A percentile compares a stretch with the other conserved stretches of the same genome.
These are phyloP conservation scores for Acronicta alni DNA, from an alignment of 2,888 invertebrate genomes.

Conservation along the genomic window DNA sequence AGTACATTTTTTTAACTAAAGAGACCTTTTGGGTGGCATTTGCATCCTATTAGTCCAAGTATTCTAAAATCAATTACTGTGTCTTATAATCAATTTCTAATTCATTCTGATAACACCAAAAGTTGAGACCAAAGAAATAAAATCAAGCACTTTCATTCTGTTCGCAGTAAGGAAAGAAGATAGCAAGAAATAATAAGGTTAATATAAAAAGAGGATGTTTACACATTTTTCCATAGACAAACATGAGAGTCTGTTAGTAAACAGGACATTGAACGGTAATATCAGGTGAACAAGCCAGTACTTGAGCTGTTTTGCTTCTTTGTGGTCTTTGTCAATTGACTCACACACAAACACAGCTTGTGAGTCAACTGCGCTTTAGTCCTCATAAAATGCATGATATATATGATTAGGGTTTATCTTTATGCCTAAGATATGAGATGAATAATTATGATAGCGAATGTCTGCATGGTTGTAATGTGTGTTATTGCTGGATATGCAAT, in stretches of 20 bases:
- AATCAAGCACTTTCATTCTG: not conserved
- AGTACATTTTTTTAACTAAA: too few species aligned
- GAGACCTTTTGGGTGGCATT: too few species aligned
- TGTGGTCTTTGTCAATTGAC: constrained; percentile 27
- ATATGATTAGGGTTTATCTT: constrained; percentile 47
- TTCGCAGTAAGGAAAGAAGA: constrained; percentile 9
- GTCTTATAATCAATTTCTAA: too few species aligned
- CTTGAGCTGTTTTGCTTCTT: constrained; percentile 35
- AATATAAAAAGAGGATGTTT: constrained; percentile 35
- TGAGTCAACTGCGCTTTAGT: constrained; percentile 51
- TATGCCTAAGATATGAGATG: constrained; percentile 36
- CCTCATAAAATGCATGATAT: constrained; percentile 51
- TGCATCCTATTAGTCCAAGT: too few species aligned
- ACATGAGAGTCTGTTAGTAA: constrained; percentile 27
- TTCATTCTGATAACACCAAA: not conserved
- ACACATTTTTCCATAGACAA: constrained; percentile 24
- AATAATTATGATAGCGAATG: constrained; percentile 41
- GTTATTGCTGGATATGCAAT: constrained; percentile 13
- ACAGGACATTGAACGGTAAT: constrained; percentile 16
- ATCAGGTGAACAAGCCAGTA: constrained; percentile 34
- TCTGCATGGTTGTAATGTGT: constrained; percentile 10
- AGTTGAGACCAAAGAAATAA: not conserved
- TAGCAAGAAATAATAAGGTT: constrained; percentile 12
- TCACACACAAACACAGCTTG: constrained; percentile 11
- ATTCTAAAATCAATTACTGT: too few species aligned